phyloP scores from a whole-genome alignment of 2,113 vertebrate genomes.

The Dryoscopus gambensis region DNA sequence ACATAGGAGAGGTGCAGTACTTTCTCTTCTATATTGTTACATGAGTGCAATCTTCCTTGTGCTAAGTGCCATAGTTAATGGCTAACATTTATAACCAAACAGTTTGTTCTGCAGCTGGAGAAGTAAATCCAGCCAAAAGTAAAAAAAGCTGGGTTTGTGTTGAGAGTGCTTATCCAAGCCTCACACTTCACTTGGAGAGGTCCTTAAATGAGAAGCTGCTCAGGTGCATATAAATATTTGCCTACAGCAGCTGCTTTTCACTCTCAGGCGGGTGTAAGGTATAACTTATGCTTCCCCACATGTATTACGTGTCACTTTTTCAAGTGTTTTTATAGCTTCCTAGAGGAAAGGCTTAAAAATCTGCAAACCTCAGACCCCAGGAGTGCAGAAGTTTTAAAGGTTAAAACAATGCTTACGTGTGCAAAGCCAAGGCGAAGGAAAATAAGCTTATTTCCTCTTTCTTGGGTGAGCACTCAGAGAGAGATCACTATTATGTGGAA shows the following conservation, averaged over 20 bases:
- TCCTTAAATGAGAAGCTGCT: conserved; percentile 14
- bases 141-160: not conserved
- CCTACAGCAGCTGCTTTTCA: conserved; percentile 3
- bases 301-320: not conserved
- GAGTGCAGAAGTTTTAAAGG: not conserved
- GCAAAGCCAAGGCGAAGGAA: not conserved
- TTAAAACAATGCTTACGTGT: not conserved
- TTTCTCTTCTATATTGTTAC: not conserved
- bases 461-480: not conserved
- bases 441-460: not conserved
- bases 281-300: not conserved
- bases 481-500: not conserved
- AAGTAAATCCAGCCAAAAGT: conserved; percentile 21
- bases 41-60: not conserved
- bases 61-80: conserved; percentile 29
- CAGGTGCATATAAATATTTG: conserved; percentile 50
- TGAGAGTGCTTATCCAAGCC: not conserved
- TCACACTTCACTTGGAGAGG: conserved; percentile 37
- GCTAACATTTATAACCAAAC: conserved; percentile 45
- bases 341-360: conserved; percentile 8
- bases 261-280: not conserved
- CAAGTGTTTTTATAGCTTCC: not conserved
- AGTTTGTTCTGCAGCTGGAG: conserved; percentile 27
- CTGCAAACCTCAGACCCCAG: not conserved
- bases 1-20: not conserved